Base-by-base conservation (phyloP, 1,140 invertebrate genomes). In the Euura saliciscinereae region DNA sequence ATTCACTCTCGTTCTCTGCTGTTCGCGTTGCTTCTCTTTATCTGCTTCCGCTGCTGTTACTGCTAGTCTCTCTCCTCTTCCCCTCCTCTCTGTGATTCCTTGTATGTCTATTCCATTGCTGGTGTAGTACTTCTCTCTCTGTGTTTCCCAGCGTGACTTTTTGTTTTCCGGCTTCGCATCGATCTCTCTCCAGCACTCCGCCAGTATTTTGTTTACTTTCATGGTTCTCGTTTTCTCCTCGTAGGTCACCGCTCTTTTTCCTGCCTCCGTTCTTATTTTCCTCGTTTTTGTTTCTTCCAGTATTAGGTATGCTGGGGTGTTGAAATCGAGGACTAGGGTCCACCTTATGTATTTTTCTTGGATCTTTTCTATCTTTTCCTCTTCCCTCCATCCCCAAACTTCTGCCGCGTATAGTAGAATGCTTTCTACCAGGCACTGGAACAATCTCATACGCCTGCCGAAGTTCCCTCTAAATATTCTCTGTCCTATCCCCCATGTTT, bases 201-300 rank as follows among this genome's bases (percentile, higher is more conserved):
- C n/a, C n/a, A n/a, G 7, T 64, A 64, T 64, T 64, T 64, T n/a
- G 51, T n/a, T 64, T n/a, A 7, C 51, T 64, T n/a, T 64, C 51
- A 7, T n/a, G 7, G 7, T 64, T 64, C 51, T 64, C 51, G n/a
- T 7, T 64, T 64, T 64, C n/a, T 8, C 7, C 51, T 64, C 51
- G 51, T 64, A 64, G 51, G 7, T 64, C 51, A 7, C 7, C 51
- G 51, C 51, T 64, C 51, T 64, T 64, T n/a, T 64, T n/a, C 51
- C 51, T 64, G 51, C 51, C 51, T n/a, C n/a, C n/a, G n/a, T 64
- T n/a, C 7, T n/a, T 64, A 8, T 64, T n/a, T n/a, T 64, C 7
- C n/a, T 8, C 51, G 7, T n/a, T n/a, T n/a, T n/a, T n/a, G n/a
- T n/a, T n/a, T n/a, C n/a, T n/a, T n/a, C n/a, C n/a, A n/a, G n/a